Base-by-base conservation (phyloP, 2,888 invertebrate genomes). In the Drosophila greeni region DNA sequence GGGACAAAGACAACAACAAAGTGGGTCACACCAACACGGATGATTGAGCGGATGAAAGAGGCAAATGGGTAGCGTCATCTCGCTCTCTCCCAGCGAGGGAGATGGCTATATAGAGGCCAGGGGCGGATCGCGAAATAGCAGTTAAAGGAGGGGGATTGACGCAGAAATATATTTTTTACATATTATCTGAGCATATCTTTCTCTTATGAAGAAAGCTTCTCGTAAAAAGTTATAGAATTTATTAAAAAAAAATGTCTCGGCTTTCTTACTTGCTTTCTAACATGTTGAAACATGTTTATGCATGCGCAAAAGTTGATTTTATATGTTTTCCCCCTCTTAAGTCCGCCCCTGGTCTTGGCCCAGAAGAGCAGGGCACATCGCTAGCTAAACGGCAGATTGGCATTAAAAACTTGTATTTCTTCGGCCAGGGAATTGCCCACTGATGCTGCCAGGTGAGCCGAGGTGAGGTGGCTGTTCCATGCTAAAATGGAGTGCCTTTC, bases 311-410 rank as follows among this genome's bases (percentile, higher is more conserved):
- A 2, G 24, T 24, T 24, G 6, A 24, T 6, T 24, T 7, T 24
- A 24, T 7, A 24, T 24, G 24, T 7, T 24, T 24, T 7, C 24
- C 5, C 14, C 12, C 18, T 29, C 45, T 14, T 31, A 3, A 31
- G 9, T 14, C 5, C 45, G 18, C 29, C 11, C n/a, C 18, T 34
- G 23, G 12, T 16, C 37, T 8, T 16, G 49, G 5, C 37, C 16
- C 18, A 20, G n/a, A 48, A 45, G 59, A 36, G 36, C 34, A 34
- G 11, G 36, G 54, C 51, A 18, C 42, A 43, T 52, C 42, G 52
- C 60, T 52, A 69, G 70, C 76, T 81, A 77, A 77, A 74, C 74
- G 76, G 65, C 59, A 82, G 79, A 74, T 79, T 76, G 82, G 82
- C 76, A 73, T 73, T 76, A 76, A 78, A 80, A 81, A 82, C 64